Evolutionary conservation across 2,113 vertebrate species (phyloP), one percentile per base, ranked within the genome.

Genomic region (Chlorodrepanis virens): DNA sequence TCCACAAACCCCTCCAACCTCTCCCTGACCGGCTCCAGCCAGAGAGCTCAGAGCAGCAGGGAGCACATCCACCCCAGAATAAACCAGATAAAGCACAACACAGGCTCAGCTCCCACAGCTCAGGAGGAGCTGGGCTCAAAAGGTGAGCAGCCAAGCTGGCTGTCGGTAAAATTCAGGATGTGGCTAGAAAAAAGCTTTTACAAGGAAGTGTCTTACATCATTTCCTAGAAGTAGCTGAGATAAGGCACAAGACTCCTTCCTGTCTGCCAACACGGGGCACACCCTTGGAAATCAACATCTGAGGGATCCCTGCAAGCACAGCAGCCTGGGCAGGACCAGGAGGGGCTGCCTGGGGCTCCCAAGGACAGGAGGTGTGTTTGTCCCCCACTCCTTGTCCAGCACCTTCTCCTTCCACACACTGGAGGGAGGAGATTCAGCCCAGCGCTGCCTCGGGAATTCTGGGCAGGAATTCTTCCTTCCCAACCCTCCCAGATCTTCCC

Each of bases 21-120:
- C 10, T 14, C 37, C n/a, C 44, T 84, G 49, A 24, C 24, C 0
- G 0, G 20, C n/a, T 63, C 64, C 31, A 12, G 25, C 2, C 5
- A 0, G 4, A 40, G 60, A 56, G 15, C 56, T 67, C 5, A 29
- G 19, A 23, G 14, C 68, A 68, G 72, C 39, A 83, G 86, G 22
- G n/a, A 89, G 52, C 67, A 83, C 35, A 3, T 68, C 22, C 50
- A 50, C 4, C 67, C 60, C 35, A 5, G 44, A 59, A 35, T 15
- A 81, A 67, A 44, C 1, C 31, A 49, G 45, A 44, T 9, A 2
- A 9, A 83, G 57, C 65, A 61, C 18, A 61, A 10, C 29, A 7
- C 29, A 16, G 27, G 25, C 37, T 22, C 59, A 49, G 39, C 40
- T 64, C 91, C 37, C 28, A 5, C 53, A 16, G 49, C 63, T 74